Evolutionary conservation across 2,797 vertebrate species (phyloP).

Genomic region (Yasuhikotakia modesta): DNA sequence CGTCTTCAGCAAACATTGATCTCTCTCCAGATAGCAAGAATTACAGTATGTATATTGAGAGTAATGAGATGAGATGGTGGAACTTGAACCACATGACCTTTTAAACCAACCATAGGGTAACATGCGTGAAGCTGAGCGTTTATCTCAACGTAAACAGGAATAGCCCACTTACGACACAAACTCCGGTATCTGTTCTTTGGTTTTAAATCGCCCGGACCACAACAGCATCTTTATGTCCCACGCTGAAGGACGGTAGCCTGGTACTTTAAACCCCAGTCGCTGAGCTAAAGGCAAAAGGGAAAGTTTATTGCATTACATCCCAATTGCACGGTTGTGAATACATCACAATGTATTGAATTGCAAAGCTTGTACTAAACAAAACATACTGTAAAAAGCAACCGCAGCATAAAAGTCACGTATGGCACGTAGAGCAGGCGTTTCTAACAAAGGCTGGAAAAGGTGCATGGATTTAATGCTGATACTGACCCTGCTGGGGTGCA

Average conservation of each 20-base stretch:
- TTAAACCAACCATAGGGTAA: neutral
- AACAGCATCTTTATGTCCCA: slow-evolving; percentile 84
- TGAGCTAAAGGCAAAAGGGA: slow-evolving; percentile 56
- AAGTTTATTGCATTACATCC: no score
- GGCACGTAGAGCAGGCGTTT: neutral
- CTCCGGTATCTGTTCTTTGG: slow-evolving; percentile 87
- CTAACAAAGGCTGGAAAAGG: neutral
- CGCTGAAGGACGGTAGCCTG: slow-evolving; percentile 79
- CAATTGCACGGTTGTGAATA: no score
- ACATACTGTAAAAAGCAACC: neutral
- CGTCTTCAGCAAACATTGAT: slow-evolving; percentile 40
- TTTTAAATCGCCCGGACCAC: slow-evolving; percentile 90
- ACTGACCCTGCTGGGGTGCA: slow-evolving; percentile 27
- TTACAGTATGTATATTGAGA: slow-evolving; percentile 43
- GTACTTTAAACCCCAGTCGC: slow-evolving; percentile 69
- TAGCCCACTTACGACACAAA: slow-evolving; percentile 85
- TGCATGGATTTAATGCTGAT: neutral
- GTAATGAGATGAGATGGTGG: slow-evolving; percentile 54
- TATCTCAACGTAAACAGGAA: slow-evolving; percentile 68
- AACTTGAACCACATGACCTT: slow-evolving; percentile 54
- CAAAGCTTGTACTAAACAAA: neutral
- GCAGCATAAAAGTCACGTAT: neutral
- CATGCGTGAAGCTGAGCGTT: slow-evolving; percentile 51
- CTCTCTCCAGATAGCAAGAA: slow-evolving; percentile 57
- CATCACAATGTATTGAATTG: neutral